Evolutionary conservation across 1,140 invertebrate genomes (phyloP).

Genomic region (Drosophila suzukii): DNA sequence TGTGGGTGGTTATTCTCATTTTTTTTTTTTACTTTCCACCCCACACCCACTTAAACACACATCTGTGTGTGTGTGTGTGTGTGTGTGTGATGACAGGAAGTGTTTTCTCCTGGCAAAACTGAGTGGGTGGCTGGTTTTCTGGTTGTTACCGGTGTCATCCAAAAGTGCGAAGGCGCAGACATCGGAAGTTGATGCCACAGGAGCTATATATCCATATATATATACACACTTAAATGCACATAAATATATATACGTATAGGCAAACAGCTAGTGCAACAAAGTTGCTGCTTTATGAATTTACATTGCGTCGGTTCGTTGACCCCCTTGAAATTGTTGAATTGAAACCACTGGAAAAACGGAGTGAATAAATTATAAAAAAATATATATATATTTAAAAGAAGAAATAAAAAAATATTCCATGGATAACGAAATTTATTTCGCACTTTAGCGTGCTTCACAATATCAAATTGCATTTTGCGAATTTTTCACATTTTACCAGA

Average conservation of each 20-base stretch:
- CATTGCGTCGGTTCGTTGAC: constrained; percentile 52
- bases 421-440: constrained; percentile 12
- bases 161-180: constrained; percentile 55
- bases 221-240: not conserved
- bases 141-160: constrained; percentile 25
- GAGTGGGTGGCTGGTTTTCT: constrained; percentile 27
- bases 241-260: not conserved
- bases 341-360: constrained; percentile 20
- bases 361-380: not conserved
- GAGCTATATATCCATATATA: constrained; percentile 27
- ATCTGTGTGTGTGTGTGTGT: constrained; percentile 32
- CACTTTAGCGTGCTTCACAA: not conserved
- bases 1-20: constrained; percentile 9
- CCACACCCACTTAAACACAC: not conserved
- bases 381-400: not conserved
- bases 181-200: constrained; percentile 50
- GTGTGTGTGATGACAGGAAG: constrained; percentile 58
- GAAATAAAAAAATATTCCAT: not conserved
- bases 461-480: constrained; percentile 17
- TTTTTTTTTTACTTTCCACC: constrained; percentile 8
- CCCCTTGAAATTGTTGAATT: constrained; percentile 10
- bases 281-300: constrained; percentile 65
- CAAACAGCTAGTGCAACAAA: constrained; percentile 30
- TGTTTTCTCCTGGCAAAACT: constrained; percentile 20
- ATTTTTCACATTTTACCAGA: constrained; percentile 7